These are phyloP conservation scores for Tenodera sinensis DNA, from an alignment of 2,888 invertebrate species.

Conservation along the genomic window DNA sequence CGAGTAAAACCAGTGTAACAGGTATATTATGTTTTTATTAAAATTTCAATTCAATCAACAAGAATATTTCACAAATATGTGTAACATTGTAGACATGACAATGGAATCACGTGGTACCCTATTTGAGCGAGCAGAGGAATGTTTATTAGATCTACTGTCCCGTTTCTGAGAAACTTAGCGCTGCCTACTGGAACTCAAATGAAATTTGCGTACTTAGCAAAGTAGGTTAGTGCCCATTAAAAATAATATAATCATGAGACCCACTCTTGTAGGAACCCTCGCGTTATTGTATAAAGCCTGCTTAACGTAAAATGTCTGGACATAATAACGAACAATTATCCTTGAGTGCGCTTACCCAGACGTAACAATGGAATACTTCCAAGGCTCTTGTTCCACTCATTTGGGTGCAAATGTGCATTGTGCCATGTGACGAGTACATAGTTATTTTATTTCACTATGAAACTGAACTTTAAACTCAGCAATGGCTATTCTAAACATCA, in stretches of 20 bases:
- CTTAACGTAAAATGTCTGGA: background rate
- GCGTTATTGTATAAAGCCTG: background rate
- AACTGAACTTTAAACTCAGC: too few relatives aligned
- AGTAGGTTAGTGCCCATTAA: background rate
- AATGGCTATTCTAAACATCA: too few relatives aligned
- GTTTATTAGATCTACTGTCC: background rate
- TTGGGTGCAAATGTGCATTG: background rate
- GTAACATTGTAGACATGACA: too few relatives aligned
- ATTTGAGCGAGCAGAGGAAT: background rate
- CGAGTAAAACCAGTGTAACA: too few relatives aligned
- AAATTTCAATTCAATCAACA: too few relatives aligned
- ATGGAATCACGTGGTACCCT: background rate
- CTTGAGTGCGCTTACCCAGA: background rate
- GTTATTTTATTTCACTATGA: too few relatives aligned
- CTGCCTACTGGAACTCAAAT: background rate
- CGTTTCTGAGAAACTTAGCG: background rate
- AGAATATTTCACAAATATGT: too few relatives aligned
- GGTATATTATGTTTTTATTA: too few relatives aligned
- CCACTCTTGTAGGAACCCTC: background rate
- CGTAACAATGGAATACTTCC: background rate
- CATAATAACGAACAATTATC: background rate
- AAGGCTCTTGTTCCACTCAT: background rate
- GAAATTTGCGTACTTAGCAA: background rate
- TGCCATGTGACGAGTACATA: too few relatives aligned
- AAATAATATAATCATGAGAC: background rate